These are phyloP conservation scores for Mohoua ochrocephala DNA, from an alignment of 2,113 vertebrate species.

Conservation along the genomic window DNA sequence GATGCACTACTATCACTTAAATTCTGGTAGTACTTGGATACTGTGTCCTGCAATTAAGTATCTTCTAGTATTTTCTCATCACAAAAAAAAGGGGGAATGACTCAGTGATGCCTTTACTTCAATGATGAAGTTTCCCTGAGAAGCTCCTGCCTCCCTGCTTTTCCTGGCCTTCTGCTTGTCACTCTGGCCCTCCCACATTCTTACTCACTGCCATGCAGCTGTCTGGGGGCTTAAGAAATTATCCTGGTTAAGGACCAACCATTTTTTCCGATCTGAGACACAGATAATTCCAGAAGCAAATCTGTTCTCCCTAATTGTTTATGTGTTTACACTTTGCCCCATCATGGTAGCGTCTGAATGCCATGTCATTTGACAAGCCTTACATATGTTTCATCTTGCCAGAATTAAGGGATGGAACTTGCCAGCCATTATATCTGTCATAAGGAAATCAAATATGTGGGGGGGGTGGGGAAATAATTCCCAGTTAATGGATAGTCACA, in stretches of 20 bases:
- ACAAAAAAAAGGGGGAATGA: neutral
- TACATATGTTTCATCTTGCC: neutral
- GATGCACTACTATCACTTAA: neutral
- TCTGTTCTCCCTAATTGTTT: neutral
- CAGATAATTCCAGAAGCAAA: neutral
- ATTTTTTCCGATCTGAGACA: neutral
- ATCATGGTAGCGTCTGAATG: neutral
- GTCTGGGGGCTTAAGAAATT: neutral
- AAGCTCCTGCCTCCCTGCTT: neutral
- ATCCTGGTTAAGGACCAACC: neutral
- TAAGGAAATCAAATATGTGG: neutral
- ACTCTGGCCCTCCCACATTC: neutral
- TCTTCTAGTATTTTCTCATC: neutral
- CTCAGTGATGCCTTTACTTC: neutral
- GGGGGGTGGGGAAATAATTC: fast-evolving
- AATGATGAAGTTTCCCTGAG: neutral
- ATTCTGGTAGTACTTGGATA: neutral
- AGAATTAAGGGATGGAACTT: neutral
- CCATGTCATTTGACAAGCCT: neutral
- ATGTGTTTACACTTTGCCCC: neutral
- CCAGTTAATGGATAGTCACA: neutral
- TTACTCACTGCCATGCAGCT: neutral
- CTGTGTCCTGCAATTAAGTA: neutral
- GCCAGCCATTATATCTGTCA: neutral
- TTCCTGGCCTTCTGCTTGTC: neutral